Conservation (phyloP, 2,113 vertebrate genomes). For the Perca fluviatilis region DNA sequence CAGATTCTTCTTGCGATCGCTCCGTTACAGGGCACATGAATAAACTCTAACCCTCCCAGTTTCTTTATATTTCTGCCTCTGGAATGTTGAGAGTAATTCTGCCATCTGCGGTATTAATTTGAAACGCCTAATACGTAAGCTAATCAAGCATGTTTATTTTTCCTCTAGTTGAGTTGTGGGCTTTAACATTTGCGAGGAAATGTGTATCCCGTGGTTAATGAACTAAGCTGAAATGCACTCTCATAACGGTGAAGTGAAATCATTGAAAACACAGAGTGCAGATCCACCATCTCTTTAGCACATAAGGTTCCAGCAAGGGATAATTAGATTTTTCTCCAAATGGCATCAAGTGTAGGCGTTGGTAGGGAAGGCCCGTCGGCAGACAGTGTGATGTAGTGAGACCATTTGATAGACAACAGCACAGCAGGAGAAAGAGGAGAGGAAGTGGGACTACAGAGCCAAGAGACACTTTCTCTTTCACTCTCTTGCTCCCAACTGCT, state of each 20-base stretch:
- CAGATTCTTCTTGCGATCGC: background rate
- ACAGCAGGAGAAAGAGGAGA: constrained; percentile 54
- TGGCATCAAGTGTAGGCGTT: constrained; percentile 34
- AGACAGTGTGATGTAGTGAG: constrained; percentile 54
- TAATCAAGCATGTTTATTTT: constrained; percentile 57
- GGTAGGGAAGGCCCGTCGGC: constrained; percentile 38
- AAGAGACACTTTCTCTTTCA: constrained; percentile 73
- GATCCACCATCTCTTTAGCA: constrained; percentile 3
- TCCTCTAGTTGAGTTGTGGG: constrained; percentile 41
- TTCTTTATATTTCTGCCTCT: constrained; percentile 21
- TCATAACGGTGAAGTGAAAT: constrained; percentile 25
- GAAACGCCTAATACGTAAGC: constrained; percentile 49
- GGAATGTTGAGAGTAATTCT: constrained; percentile 8
- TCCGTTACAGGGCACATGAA: constrained; percentile 1
- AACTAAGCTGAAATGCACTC: constrained; percentile 42
- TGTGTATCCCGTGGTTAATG: constrained; percentile 40
- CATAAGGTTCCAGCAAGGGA: background rate
- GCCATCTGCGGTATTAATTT: constrained; percentile 52
- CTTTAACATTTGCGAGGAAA: constrained; percentile 39
- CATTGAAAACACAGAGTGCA: background rate
- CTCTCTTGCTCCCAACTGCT: constrained; percentile 72
- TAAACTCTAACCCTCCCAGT: background rate
- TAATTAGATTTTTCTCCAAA: constrained; percentile 12
- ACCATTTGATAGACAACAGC: constrained; percentile 69
- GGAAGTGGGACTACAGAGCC: constrained; percentile 65